A percentile compares a stretch with the other conserved stretches of the same genome.
Evolutionary conservation across 2,113 vertebrate species (phyloP).

Genomic region (Casuarius casuarius): DNA sequence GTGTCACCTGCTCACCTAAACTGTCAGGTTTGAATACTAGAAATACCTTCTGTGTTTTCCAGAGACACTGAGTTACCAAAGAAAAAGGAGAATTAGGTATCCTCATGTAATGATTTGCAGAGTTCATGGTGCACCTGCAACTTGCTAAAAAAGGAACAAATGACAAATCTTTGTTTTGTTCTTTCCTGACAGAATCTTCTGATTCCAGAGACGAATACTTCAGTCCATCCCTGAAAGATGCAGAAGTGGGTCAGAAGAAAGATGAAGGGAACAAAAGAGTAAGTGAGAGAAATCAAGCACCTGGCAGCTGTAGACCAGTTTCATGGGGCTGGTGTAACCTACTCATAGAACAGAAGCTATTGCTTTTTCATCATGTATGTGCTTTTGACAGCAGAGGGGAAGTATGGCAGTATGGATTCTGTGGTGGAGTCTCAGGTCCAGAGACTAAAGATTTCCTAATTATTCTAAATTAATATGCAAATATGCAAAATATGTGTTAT

Average conservation of each 20-base stretch:
- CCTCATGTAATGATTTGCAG: not conserved
- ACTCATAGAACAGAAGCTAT: not conserved
- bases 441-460: not conserved
- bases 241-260: not conserved
- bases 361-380: too few species aligned
- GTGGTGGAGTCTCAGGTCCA: too few species aligned
- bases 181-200: not conserved
- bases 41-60: not conserved
- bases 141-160: not conserved
- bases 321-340: not conserved
- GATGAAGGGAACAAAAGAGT: not conserved
- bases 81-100: not conserved
- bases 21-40: not conserved
- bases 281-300: not conserved
- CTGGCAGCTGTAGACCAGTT: not conserved
- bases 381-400: not conserved
- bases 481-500: not conserved
- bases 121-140: not conserved
- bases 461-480: not conserved
- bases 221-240: not conserved
- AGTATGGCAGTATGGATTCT: rapidly evolving
- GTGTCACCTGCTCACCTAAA: not conserved
- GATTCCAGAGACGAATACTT: not conserved
- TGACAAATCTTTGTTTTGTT: not conserved
- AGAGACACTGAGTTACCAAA: not conserved